phyloP scores from a whole-genome alignment of 2,113 vertebrate species.

The Mionectes macconnelli region DNA sequence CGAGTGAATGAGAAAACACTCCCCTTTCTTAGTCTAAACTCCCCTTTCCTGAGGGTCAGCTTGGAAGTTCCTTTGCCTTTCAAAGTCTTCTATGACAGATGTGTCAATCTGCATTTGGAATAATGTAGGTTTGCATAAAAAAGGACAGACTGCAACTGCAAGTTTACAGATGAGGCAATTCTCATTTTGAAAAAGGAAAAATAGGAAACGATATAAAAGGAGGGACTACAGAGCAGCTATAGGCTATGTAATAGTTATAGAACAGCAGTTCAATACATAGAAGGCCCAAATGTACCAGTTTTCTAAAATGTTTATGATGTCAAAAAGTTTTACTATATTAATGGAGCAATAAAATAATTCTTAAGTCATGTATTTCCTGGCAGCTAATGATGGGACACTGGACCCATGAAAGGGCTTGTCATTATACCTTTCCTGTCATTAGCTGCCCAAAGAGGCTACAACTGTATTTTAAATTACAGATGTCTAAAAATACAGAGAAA shows the following conservation, averaged over 20 bases:
- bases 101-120: background rate
- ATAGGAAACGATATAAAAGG: background rate
- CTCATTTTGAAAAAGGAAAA: background rate
- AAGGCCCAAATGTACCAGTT: background rate
- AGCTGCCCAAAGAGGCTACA: background rate
- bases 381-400: background rate
- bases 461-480: background rate
- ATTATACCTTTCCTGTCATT: background rate
- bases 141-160: background rate
- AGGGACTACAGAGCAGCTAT: background rate
- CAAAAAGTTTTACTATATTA: background rate
- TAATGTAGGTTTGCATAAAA: background rate
- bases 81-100: background rate
- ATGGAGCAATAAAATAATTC: background rate
- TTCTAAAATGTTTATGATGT: background rate
- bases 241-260: background rate
- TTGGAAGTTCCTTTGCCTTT: background rate
- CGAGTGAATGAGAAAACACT: background rate
- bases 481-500: background rate
- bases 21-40: background rate
- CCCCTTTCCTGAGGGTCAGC: background rate
- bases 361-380: background rate
- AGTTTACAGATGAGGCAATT: background rate
- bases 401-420: background rate
- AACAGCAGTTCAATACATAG: background rate